Evolutionary conservation across 2,797 vertebrate species (phyloP).

Genomic region (Anguilla anguilla): DNA sequence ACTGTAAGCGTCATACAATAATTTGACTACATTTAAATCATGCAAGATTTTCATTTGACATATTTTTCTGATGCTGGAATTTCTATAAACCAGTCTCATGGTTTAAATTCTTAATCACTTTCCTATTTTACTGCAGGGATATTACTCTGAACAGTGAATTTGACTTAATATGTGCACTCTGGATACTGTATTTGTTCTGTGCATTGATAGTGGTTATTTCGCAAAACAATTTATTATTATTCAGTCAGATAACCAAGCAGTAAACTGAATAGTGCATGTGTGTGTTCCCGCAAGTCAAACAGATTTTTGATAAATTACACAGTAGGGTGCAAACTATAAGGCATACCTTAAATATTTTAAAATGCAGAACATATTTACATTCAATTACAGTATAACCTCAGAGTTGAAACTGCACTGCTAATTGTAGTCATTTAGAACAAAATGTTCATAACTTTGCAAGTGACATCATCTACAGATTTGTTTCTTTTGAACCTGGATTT

Average conservation of each 20-base stretch:
- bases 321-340: background rate
- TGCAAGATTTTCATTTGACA: background rate
- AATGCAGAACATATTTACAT: too few relatives aligned
- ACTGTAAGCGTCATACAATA: conserved; percentile 6
- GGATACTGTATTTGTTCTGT: background rate
- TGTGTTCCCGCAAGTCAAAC: too few relatives aligned
- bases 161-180: background rate
- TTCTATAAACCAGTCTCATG: background rate
- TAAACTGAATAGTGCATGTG: too few relatives aligned
- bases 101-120: background rate
- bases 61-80: background rate
- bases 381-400: background rate
- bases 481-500: too few relatives aligned
- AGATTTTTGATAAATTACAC: too few relatives aligned
- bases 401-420: background rate
- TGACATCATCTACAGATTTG: too few relatives aligned
- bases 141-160: background rate
- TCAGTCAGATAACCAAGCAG: too few relatives aligned
- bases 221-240: too few relatives aligned
- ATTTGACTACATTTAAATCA: background rate
- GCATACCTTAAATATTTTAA: background rate
- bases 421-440: background rate
- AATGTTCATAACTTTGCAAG: background rate
- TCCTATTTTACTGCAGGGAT: background rate
- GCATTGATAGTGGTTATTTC: background rate